phyloP scores from a whole-genome alignment of 2,113 vertebrate genomes.

The Vombatus ursinus region DNA sequence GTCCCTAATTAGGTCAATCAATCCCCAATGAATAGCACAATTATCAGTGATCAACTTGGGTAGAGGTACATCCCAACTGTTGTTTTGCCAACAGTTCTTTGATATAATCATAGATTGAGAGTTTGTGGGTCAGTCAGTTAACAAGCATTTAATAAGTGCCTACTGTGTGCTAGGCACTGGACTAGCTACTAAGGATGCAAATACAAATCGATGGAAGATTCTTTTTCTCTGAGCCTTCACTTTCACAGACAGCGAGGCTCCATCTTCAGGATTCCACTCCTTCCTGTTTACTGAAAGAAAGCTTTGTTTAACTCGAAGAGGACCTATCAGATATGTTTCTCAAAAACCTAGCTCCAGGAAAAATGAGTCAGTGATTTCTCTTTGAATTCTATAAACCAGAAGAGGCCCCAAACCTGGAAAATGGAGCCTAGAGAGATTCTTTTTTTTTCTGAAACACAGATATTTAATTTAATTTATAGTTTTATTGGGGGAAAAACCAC shows the following conservation, averaged over 20 bases:
- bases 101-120: not conserved
- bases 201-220: not conserved
- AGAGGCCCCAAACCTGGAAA: not conserved
- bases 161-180: not conserved
- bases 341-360: conserved; percentile 20
- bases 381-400: conserved; percentile 31
- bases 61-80: not conserved
- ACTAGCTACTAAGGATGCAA: not conserved
- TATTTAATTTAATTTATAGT: conserved; percentile 28
- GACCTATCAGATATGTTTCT: conserved; percentile 19
- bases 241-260: not conserved
- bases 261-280: not conserved
- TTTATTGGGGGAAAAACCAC: conserved; percentile 5
- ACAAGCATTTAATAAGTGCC: not conserved
- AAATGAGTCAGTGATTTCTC: conserved; percentile 20
- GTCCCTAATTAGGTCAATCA: not conserved
- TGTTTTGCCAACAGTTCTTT: not conserved
- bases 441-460: conserved; percentile 30
- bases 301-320: not conserved
- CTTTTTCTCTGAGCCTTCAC: not conserved
- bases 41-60: not conserved
- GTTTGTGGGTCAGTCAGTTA: not conserved
- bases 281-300: not conserved
- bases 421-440: not conserved
- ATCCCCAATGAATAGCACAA: not conserved